Percentiles rank a stretch among this genome's conserved stretches.
These are phyloP conservation scores for Malacoraja senta DNA, from an alignment of 2,797 vertebrate species.

Conservation along the genomic window DNA sequence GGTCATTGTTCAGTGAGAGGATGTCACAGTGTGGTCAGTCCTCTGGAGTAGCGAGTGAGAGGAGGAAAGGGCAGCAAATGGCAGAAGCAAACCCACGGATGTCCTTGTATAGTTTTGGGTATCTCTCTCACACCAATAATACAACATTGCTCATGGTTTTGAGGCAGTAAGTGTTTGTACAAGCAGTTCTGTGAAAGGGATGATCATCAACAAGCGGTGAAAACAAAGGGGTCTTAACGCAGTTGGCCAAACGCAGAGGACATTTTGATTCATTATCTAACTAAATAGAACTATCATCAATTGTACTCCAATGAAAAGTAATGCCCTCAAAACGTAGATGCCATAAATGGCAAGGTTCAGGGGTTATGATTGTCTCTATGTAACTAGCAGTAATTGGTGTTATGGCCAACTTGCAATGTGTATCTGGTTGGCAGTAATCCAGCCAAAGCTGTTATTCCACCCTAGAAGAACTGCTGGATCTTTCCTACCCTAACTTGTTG, in stretches of 20 bases:
- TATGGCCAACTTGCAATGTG: too few species aligned
- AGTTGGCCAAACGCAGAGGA: not conserved
- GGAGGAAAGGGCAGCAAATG: too few species aligned
- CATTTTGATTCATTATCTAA: not conserved
- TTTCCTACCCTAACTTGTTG: not conserved
- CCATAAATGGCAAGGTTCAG: not conserved
- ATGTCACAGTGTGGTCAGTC: too few species aligned
- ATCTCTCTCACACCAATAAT: not conserved
- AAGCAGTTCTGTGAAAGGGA: not conserved
- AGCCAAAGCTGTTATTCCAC: not conserved
- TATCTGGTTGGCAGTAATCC: too few species aligned
- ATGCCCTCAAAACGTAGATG: not conserved
- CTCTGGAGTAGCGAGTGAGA: not conserved
- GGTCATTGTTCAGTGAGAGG: too few species aligned
- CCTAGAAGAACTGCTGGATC: not conserved
- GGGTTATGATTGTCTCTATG: not conserved
- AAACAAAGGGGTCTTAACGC: not conserved
- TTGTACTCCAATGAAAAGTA: not conserved
- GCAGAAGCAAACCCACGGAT: not conserved
- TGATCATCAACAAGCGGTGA: not conserved
- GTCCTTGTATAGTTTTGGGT: not conserved
- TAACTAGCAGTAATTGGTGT: not conserved
- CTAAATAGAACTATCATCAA: not conserved
- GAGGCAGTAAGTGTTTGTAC: not conserved
- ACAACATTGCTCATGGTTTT: not conserved